Conservation (phyloP, 2,797 vertebrate genomes). For the Phylloscopus collybita region DNA sequence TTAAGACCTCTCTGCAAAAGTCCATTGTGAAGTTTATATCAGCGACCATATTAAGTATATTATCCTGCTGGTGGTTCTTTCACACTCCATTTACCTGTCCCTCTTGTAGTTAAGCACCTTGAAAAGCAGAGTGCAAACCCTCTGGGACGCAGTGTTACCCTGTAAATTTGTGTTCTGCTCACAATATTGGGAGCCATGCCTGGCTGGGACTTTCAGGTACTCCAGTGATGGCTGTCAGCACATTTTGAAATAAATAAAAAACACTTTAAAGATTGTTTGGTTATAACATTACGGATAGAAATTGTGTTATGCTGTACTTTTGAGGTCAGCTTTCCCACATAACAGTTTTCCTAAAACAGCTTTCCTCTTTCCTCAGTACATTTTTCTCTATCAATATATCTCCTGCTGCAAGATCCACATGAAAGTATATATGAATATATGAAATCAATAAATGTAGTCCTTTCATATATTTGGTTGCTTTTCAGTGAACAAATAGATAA, state of each 20-base stretch:
- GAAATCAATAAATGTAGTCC: neutral
- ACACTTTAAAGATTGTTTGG: neutral
- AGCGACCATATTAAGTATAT: neutral
- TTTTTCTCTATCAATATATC: neutral
- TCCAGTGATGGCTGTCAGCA: neutral
- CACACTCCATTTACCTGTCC: neutral
- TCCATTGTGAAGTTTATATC: neutral
- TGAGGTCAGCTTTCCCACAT: neutral
- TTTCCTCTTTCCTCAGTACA: neutral
- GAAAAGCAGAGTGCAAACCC: neutral
- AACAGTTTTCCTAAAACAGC: neutral
- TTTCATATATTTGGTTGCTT: neutral
- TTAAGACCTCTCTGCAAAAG: neutral
- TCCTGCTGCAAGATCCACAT: neutral
- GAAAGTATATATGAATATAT: neutral
- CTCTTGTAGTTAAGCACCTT: neutral
- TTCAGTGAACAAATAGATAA: neutral
- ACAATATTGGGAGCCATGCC: neutral
- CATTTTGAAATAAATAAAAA: neutral
- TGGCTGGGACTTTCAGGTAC: rapidly evolving
- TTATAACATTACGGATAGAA: neutral
- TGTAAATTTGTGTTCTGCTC: neutral
- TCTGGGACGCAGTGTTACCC: neutral
- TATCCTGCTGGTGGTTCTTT: neutral
- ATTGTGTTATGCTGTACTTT: neutral